phyloP scores from a whole-genome alignment of 2,888 invertebrate species.

The Harpagoxenus sublaevis region DNA sequence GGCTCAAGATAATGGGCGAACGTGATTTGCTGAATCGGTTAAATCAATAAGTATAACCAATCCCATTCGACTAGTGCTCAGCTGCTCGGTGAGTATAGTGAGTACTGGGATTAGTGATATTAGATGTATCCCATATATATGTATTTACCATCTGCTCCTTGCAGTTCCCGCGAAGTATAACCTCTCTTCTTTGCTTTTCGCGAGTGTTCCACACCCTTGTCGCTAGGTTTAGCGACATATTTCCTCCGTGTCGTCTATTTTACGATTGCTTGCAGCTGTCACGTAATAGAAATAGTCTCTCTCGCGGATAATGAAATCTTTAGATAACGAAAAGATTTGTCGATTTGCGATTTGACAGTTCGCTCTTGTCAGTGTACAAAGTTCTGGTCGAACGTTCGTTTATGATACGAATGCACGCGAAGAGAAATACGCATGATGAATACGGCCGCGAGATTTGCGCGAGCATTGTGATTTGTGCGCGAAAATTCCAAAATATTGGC shows the following conservation, averaged over 20 bases:
- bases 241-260: not conserved
- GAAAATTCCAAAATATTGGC: not conserved
- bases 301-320: slow-evolving; percentile 20
- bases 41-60: slow-evolving; percentile 8
- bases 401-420: slow-evolving; percentile 34
- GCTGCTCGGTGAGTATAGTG: not conserved
- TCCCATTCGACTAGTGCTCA: not conserved
- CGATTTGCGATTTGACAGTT: slow-evolving; percentile 52
- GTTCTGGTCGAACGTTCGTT: not conserved
- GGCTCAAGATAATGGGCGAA: not conserved
- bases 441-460: slow-evolving; percentile 27
- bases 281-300: not conserved
- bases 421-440: slow-evolving; percentile 45
- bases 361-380: slow-evolving; percentile 22
- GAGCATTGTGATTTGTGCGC: slow-evolving; percentile 49
- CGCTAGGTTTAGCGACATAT: slow-evolving; percentile 7
- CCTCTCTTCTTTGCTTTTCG: slow-evolving; percentile 62
- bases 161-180: slow-evolving; percentile 74
- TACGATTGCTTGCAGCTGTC: not conserved
- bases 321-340: not conserved
- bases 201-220: slow-evolving; percentile 51
- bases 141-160: slow-evolving; percentile 10
- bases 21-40: not conserved
- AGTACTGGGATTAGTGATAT: not conserved
- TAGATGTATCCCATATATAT: no score